Base-by-base conservation (phyloP, 2,888 invertebrate species). In the Neria commutata region DNA sequence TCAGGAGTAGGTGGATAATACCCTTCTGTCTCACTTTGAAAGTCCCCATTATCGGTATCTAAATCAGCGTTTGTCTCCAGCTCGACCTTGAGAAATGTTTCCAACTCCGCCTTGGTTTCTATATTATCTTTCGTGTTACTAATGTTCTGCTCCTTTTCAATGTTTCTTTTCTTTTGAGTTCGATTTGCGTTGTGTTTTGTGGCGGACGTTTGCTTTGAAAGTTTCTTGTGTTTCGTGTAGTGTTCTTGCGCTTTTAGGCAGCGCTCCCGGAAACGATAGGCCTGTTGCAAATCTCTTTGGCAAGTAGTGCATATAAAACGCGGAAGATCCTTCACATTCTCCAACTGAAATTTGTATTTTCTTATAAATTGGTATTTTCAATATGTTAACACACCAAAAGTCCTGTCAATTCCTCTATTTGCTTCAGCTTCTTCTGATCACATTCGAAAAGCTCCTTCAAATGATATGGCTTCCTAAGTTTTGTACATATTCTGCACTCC, bases 341-440 rank as follows among this genome's bases (percentile, higher is more conserved):
- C 58, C 6, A 70, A 50, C 69, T 69, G 17, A 26, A 54, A 48
- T 16, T 23, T 4, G 10, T 21, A 34, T 11, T 37, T 14, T 14
- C 4, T 37, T 37, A n/a, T 14, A 37, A 37, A 14, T 37, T 37
- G 8, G 37, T 37, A 37, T 24, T 11, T 24, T n/a, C 25, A 48
- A 48, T 26, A 48, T 26, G 6, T 46, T 46, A 25, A 19, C 26
- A 51, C 57, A 68, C 68, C 47, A 56, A 42, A 19, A 66, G 48
- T n/a, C 64, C 64, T 8, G 61, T 64, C 17, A 66, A 33, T 40
- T 63, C 54, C 16, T 60, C 58, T 11, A 67, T 59, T 53, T 64
- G 49, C 24, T 25, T 52, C 23, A 64, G 51, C 29, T 37, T 37
- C n/a, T n/a, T 6, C n/a, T n/a, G 37, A n/a, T n/a, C n/a, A n/a